Evolutionary conservation across 2,113 vertebrate species (phyloP), one percentile per base, ranked within the genome.

Genomic region (Microtus ochrogaster): DNA sequence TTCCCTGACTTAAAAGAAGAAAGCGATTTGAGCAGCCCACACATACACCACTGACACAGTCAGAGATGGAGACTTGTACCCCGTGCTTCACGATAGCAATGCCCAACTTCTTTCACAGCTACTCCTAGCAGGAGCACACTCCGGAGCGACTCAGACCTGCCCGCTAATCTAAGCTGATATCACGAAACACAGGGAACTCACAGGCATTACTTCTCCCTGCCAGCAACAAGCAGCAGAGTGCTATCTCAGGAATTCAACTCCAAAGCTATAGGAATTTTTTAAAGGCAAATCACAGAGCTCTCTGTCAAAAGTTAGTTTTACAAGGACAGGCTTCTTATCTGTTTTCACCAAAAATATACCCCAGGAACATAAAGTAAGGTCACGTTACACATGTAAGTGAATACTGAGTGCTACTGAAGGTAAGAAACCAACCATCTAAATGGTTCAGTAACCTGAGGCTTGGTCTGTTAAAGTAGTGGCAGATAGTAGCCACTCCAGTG

Each of bases 211-310:
- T 83, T 61, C 17, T 79, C 41, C 63, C 70, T 63, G n/a, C 22
- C 90, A 84, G 73, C 28, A 76, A 85, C 6, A 76, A 47, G 5
- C 73, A 81, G 28, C 66, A 89, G 84, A 72, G 19, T 7, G 24
- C 44, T 66, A 81, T 70, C 61, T 22, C 84, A 22, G 33, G n/a
- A 91, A 61, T 82, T n/a, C 24, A 89, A 47, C 93, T 72, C n/a
- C 73, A 95, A 97, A 94, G 9, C 41, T 73, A 72, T 47, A 39
- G 63, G 21, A 91, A 73, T 65, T 93, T 63, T 90, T 96, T 79
- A 77, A 13, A 91, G 63, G 44, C 49, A 77, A 94, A 83, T 86
- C 82, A 92, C 61, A 70, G 8, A 91, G 61, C 28, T 49, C 73
- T 94, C 28, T 93, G 52, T 41, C 89, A 94, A 49, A 90, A 47